Evolutionary conservation across 2,113 vertebrate genomes (phyloP), one percentile per base, ranked within the genome.

Genomic region (Brachyistius frenatus): DNA sequence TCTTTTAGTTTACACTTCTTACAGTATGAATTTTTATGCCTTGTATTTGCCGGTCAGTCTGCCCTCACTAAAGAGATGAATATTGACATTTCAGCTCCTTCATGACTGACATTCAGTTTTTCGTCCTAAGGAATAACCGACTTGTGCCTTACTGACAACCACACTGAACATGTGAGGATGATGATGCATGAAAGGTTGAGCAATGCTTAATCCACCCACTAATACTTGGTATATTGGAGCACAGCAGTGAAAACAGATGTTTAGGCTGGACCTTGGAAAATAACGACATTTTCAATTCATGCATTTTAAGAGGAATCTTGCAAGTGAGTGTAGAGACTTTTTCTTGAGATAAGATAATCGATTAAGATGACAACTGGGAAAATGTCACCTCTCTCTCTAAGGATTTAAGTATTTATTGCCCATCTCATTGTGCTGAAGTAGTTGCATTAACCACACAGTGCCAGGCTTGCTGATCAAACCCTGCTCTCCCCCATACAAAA

Each of bases 121-220:
- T 82, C 63, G 71, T 70, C 87, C 82, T 52, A 63, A 89, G 68
- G 78, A 84, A 87, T 88, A 86, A 84, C 67, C 80, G 80, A 80
- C 66, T 66, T 37, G 92, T 93, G 92, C 92, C 92, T 93, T 93
- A 91, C 63, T 66, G 37, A 83, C 74, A 55, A 71, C n/a, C 53
- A 78, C 60, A 62, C 47, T 14, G 58, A 73, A 80, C 50, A 50
- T 71, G 60, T 82, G 67, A 80, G 37, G 65, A 81, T 53, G 61
- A 55, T 35, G 39, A 66, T 13, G 7, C 67, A 58, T 63, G 68
- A 63, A 58, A 68, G 35, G 72, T 46, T 47, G 39, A 55, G 69
- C 15, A 63, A n/a, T 1, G 11, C 11, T 31, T 15, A 30, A 60
- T 69, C 35, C 23, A 15, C 63, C 57, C 71, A 56, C 61, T 80